Percentiles rank a stretch among this genome's conserved stretches.
Evolutionary conservation across 2,888 invertebrate species (phyloP).

Genomic region (Stenurella melanura): DNA sequence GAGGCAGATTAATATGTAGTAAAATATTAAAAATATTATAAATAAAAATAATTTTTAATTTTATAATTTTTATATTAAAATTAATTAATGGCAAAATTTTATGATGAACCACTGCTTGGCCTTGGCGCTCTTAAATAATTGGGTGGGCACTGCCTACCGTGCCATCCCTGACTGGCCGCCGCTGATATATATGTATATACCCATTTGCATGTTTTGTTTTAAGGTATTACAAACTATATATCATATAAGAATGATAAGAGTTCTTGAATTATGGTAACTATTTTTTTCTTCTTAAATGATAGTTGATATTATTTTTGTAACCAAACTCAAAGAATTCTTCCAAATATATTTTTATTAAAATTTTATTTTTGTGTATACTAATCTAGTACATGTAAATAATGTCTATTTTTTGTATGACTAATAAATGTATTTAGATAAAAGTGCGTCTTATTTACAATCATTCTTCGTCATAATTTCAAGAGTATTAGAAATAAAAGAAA

Average conservation of each 20-base stretch:
- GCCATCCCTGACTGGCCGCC: no score
- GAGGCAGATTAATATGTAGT: no score
- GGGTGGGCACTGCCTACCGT: no score
- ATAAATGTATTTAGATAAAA: slow-evolving; percentile 3
- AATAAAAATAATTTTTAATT: no score
- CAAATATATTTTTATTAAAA: not conserved
- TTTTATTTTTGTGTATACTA: not conserved
- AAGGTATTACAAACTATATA: not conserved
- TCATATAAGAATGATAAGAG: not conserved
- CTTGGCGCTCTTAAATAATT: no score
- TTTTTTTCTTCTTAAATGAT: not conserved
- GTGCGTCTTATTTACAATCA: not conserved
- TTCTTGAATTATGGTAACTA: not conserved
- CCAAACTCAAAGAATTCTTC: not conserved
- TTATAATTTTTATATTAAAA: no score
- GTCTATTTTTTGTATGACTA: slow-evolving; percentile 1
- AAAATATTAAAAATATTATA: no score
- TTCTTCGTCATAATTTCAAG: no score
- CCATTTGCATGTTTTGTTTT: not conserved
- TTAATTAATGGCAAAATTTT: no score
- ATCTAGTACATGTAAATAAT: not conserved
- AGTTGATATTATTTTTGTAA: slow-evolving; percentile 3
- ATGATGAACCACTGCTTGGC: no score
- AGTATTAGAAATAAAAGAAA: no score
- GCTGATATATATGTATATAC: no score